These are phyloP conservation scores for Toxotes lorentzi DNA, from an alignment of 2,797 vertebrate genomes.

Conservation along the genomic window DNA sequence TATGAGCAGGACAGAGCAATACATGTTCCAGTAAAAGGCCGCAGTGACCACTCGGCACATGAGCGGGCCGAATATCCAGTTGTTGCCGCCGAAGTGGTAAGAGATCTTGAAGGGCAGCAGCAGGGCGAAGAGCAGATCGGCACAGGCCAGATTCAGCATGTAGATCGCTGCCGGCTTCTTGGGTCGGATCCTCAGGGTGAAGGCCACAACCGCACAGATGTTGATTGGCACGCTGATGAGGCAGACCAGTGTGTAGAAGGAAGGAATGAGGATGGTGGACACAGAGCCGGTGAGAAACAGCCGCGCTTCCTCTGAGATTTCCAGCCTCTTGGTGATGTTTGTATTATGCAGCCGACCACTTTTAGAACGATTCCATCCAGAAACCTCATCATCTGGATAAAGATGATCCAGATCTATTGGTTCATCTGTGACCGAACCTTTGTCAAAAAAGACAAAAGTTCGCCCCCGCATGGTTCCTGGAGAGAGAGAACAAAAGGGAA, in stretches of 20 bases:
- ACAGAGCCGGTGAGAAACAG: constrained; percentile 84
- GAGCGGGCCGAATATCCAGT: constrained; percentile 89
- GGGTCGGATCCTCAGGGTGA: constrained; percentile 84
- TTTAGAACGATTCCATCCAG: accelerated
- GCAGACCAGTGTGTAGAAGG: constrained; percentile 88
- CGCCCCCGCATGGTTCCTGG: neutral
- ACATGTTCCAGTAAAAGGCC: constrained; percentile 94
- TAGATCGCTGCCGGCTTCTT: constrained; percentile 90
- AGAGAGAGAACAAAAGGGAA: neutral
- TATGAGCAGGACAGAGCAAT: constrained; percentile 92
- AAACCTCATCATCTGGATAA: accelerated
- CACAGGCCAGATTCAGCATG: constrained; percentile 91
- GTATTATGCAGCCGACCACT: accelerated
- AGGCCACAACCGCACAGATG: constrained; percentile 83
- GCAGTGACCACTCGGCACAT: constrained; percentile 89
- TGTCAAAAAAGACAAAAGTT: neutral
- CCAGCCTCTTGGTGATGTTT: accelerated
- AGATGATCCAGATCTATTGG: neutral
- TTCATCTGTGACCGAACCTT: constrained; percentile 8
- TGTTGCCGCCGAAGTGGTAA: constrained; percentile 89
- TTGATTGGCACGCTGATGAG: constrained; percentile 90
- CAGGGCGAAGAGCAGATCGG: constrained; percentile 89
- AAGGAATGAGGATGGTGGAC: constrained; percentile 89
- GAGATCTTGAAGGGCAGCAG: constrained; percentile 91
- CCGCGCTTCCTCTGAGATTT: constrained; percentile 69